Percentiles rank a stretch among this genome's conserved stretches.
Evolutionary conservation across 2,888 invertebrate species (phyloP).

Genomic region (Oeneis ivallda): DNA sequence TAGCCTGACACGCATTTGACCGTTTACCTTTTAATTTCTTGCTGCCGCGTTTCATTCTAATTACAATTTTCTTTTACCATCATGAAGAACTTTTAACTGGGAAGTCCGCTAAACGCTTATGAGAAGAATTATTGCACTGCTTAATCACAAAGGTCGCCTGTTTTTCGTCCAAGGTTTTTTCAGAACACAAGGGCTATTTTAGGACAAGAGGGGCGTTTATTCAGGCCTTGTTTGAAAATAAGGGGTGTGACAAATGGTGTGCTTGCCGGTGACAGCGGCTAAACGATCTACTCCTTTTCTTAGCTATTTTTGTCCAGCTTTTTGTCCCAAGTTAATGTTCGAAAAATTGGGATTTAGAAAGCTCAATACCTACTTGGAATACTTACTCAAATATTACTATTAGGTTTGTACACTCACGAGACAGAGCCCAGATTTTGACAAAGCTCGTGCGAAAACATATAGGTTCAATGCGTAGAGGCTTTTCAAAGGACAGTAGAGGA

Average conservation of each 20-base stretch:
- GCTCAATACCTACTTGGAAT: not conserved
- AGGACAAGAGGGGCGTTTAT: slow-evolving; percentile 5
- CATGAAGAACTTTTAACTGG: not conserved
- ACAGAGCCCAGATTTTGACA: no score
- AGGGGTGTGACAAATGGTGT: slow-evolving; percentile 41
- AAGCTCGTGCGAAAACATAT: no score
- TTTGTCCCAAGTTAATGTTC: not conserved
- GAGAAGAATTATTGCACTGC: not conserved
- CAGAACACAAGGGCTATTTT: slow-evolving; percentile 10
- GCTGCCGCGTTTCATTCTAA: no score
- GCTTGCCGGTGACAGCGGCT: slow-evolving; percentile 42
- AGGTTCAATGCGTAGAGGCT: no score
- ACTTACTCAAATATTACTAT: no score
- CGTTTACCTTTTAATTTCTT: not conserved
- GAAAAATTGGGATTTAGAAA: not conserved
- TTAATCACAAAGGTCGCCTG: not conserved
- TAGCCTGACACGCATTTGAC: no score
- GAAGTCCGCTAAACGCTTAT: not conserved
- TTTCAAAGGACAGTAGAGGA: no score
- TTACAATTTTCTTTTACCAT: no score
- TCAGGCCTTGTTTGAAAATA: slow-evolving; percentile 36
- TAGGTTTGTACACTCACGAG: no score
- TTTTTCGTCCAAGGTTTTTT: not conserved
- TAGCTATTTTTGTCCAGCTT: not conserved
- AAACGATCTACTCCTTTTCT: slow-evolving; percentile 2